These are phyloP conservation scores for Pristis pectinata DNA, from an alignment of 2,797 vertebrate species.

Conservation along the genomic window DNA sequence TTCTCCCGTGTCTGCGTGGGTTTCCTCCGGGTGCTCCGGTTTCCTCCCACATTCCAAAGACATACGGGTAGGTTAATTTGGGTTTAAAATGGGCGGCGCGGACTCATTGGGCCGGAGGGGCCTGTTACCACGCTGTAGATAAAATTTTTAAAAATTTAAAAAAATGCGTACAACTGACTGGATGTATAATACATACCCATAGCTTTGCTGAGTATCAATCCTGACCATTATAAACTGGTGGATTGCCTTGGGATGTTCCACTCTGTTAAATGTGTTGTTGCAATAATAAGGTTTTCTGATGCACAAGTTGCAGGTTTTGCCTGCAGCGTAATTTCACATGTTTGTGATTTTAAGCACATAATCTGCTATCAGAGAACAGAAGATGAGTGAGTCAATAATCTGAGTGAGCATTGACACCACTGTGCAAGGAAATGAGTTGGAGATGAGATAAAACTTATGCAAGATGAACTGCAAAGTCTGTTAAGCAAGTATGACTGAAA, in stretches of 20 bases:
- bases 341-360: neutral
- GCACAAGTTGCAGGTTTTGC: neutral
- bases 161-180: neutral
- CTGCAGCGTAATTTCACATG: neutral
- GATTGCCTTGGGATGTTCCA: too few species aligned
- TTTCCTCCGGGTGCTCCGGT: too few species aligned
- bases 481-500: neutral
- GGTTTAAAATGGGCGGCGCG: too few species aligned
- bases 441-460: too few species aligned
- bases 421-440: neutral
- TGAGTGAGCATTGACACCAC: neutral
- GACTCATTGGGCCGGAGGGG: too few species aligned
- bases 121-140: too few species aligned
- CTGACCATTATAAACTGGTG: neutral
- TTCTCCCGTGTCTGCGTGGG: too few species aligned
- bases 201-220: neutral
- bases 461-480: too few species aligned
- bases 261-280: too few species aligned
- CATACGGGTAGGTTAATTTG: too few species aligned
- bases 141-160: too few species aligned
- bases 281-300: neutral
- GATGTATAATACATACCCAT: neutral
- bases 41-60: too few species aligned
- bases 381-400: neutral
- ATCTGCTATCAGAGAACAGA: neutral